A percentile compares a stretch with the other conserved stretches of the same genome.
phyloP scores from a whole-genome alignment of 2,113 vertebrate species.

The Cromileptes altivelis region DNA sequence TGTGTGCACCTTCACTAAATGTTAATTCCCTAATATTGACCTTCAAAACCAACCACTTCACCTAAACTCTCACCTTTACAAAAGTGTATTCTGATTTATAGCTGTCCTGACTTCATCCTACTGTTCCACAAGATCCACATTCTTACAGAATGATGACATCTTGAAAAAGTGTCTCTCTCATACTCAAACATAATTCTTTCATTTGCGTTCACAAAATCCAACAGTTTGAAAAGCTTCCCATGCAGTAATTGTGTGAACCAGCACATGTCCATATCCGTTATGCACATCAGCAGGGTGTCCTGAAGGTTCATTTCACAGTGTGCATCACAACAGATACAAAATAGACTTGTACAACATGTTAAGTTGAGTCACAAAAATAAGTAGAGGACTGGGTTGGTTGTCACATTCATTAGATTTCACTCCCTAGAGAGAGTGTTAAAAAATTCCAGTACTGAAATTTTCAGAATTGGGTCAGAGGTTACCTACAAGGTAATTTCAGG shows the following conservation, averaged over 20 bases:
- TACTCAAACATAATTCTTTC: too few relatives aligned
- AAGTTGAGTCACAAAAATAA: too few relatives aligned
- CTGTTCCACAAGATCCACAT: too few relatives aligned
- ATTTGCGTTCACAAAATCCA: background rate
- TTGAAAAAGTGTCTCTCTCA: background rate
- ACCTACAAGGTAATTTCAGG: too few relatives aligned
- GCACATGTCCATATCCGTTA: slow-evolving; percentile 33
- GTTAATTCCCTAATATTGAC: background rate
- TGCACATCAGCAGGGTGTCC: background rate
- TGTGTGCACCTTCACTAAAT: background rate
- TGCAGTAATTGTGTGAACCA: slow-evolving; percentile 27
- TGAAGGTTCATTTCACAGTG: background rate
- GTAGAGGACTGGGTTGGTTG: too few relatives aligned
- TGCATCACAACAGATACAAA: background rate
- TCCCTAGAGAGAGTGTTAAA: too few relatives aligned
- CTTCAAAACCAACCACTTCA: background rate
- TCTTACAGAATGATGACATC: too few relatives aligned
- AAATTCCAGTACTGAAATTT: too few relatives aligned
- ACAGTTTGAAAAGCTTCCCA: background rate
- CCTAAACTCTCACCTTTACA: background rate
- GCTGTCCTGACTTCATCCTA: background rate
- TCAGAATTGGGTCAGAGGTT: too few relatives aligned
- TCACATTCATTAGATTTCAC: too few relatives aligned
- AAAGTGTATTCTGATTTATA: background rate
- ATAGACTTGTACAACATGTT: background rate